Conservation (phyloP, 1,140 invertebrate species). For the Drosophila mayri region DNA sequence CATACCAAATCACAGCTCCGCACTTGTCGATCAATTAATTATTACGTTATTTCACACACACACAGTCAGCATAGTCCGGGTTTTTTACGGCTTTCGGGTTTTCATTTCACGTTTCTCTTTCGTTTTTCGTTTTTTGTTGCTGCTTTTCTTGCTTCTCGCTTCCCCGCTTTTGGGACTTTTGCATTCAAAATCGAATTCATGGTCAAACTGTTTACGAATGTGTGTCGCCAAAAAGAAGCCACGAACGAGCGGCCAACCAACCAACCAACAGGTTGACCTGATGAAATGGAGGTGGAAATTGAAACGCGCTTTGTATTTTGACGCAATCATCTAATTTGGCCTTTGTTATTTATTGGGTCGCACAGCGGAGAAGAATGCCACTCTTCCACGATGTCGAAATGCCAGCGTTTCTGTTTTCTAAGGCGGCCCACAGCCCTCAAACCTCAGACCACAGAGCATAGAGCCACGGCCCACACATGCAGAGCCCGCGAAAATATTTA, state of each 20-base stretch:
- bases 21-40: slow-evolving; percentile 82
- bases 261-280: slow-evolving; percentile 66
- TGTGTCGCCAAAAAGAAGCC: slow-evolving; percentile 73
- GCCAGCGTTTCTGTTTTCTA: slow-evolving; percentile 33
- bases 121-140: slow-evolving; percentile 28
- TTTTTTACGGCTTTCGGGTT: slow-evolving; percentile 65
- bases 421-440: slow-evolving; percentile 9
- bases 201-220: slow-evolving; percentile 73
- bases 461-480: slow-evolving; percentile 2
- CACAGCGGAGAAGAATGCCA: slow-evolving; percentile 62
- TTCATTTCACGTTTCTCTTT: slow-evolving; percentile 73
- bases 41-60: slow-evolving; percentile 71
- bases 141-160: not conserved
- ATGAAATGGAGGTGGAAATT: slow-evolving; percentile 79
- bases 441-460: not conserved
- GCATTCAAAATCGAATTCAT: slow-evolving; percentile 81
- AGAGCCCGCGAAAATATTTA: slow-evolving; percentile 49
- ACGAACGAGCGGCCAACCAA: slow-evolving; percentile 35
- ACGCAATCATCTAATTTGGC: slow-evolving; percentile 74
- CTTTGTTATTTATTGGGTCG: slow-evolving; percentile 67
- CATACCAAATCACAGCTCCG: slow-evolving; percentile 75
- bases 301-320: slow-evolving; percentile 58
- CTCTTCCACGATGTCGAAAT: slow-evolving; percentile 65
- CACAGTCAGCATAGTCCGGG: slow-evolving; percentile 31
- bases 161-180: slow-evolving; percentile 69